Percentiles rank a stretch among this genome's conserved stretches.
Evolutionary conservation across 2,797 vertebrate species (phyloP).

Genomic region (Martes flavigula): DNA sequence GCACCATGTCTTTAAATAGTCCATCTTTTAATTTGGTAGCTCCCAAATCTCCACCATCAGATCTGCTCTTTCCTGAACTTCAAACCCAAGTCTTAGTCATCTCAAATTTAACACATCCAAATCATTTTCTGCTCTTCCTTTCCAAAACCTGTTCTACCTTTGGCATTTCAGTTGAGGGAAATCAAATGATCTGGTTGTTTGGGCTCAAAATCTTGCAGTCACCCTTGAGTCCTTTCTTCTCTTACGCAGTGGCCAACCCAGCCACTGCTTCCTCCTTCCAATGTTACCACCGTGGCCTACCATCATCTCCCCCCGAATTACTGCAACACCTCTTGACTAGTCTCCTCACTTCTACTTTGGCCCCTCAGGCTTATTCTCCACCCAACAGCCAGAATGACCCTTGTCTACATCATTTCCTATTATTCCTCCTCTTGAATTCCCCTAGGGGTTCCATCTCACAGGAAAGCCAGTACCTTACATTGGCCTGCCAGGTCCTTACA

Average conservation of each 20-base stretch:
- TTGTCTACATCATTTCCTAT: neutral
- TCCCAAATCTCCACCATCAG: neutral
- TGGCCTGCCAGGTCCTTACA: no score
- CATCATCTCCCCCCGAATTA: neutral
- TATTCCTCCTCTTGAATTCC: neutral
- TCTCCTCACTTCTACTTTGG: neutral
- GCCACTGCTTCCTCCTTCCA: neutral
- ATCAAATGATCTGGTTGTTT: neutral
- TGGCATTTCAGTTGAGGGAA: neutral
- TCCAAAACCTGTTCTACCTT: neutral
- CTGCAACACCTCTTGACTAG: neutral
- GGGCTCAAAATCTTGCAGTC: neutral
- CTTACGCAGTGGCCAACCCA: neutral
- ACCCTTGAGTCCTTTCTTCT: neutral
- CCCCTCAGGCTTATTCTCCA: neutral
- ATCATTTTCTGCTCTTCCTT: neutral
- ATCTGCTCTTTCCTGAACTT: neutral
- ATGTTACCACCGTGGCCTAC: neutral
- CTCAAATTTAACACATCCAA: neutral
- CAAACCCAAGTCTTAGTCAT: neutral
- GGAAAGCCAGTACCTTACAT: neutral
- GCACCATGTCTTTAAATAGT: neutral
- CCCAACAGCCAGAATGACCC: neutral
- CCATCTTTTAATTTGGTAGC: neutral
- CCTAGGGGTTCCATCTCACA: neutral